Percentiles rank a stretch among this genome's conserved stretches.
Evolutionary conservation across 2,888 invertebrate genomes (phyloP).

Genomic region (Caprella mutica): DNA sequence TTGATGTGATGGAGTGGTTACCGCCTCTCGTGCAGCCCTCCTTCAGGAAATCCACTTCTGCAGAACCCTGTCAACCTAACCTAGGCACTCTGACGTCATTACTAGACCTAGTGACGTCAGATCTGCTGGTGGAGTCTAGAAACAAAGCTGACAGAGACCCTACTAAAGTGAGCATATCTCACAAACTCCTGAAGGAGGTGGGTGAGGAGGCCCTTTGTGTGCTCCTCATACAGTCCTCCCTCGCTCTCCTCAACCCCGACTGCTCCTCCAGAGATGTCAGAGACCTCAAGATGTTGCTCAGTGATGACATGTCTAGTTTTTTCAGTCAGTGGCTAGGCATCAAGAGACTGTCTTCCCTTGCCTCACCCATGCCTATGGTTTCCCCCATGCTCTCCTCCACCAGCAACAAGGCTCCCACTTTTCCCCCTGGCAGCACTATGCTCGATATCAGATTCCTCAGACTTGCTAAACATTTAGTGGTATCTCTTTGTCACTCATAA

Average conservation of each 20-base stretch:
- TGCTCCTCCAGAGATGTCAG: constrained; percentile 19
- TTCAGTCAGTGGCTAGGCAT: constrained; percentile 27
- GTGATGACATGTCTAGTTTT: constrained; percentile 28
- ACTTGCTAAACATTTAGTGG: not conserved
- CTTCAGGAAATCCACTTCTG: constrained; percentile 21
- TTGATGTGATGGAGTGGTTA: constrained; percentile 21
- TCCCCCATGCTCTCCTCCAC: not conserved
- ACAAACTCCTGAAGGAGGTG: constrained; percentile 13
- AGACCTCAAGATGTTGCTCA: constrained; percentile 17
- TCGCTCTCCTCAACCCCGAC: constrained; percentile 24
- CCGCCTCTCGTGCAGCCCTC: constrained; percentile 25
- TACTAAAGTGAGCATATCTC: constrained; percentile 10
- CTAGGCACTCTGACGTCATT: constrained; percentile 27
- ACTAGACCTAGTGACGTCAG: constrained; percentile 22
- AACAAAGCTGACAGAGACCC: not conserved
- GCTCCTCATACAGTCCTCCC: constrained; percentile 24
- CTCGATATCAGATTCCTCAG: not conserved
- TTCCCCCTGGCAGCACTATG: no score
- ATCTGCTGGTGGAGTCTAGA: constrained; percentile 16
- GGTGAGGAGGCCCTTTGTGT: constrained; percentile 25
- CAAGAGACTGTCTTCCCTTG: not conserved
- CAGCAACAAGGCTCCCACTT: not conserved
- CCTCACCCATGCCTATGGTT: not conserved
- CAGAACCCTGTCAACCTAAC: constrained; percentile 24
- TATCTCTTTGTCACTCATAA: not conserved